A percentile compares a stretch with the other conserved stretches of the same genome.
Conservation (phyloP, 37 sponge, comb jelly and placozoan genomes). For the Oopsacas minuta region DNA sequence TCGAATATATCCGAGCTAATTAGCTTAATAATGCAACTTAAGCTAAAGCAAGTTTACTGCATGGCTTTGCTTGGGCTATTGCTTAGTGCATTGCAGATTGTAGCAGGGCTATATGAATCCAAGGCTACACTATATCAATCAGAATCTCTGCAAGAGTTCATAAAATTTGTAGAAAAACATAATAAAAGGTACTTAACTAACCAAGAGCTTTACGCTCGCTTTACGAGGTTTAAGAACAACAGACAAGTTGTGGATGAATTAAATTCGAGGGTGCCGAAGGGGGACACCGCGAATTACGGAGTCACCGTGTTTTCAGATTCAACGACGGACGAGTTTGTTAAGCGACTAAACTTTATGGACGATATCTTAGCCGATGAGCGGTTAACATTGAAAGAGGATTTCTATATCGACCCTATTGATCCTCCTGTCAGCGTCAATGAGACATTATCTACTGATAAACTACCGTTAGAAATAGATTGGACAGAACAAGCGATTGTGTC, state of each 20-base stretch:
- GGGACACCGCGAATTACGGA: neutral
- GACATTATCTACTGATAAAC: neutral
- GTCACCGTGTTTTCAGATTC: neutral
- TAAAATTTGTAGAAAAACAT: neutral
- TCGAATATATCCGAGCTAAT: conserved; percentile 19
- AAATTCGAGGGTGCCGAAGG: neutral
- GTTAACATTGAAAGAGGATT: neutral
- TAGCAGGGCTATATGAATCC: neutral
- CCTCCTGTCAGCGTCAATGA: neutral
- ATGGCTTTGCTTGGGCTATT: neutral
- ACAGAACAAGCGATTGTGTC: neutral
- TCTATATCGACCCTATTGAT: neutral
- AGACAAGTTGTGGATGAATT: neutral
- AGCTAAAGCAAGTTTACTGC: neutral
- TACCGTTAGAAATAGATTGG: neutral
- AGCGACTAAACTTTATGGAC: neutral
- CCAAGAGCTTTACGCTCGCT: neutral
- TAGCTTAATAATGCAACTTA: neutral
- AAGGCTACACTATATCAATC: neutral
- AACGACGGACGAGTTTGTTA: neutral
- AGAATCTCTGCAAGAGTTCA: neutral
- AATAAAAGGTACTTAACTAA: neutral
- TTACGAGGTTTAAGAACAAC: neutral
- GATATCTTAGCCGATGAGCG: neutral
- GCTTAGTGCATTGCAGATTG: neutral